Base-by-base conservation (phyloP, 2,888 invertebrate species). In the Xanthostigma xanthostigma region DNA sequence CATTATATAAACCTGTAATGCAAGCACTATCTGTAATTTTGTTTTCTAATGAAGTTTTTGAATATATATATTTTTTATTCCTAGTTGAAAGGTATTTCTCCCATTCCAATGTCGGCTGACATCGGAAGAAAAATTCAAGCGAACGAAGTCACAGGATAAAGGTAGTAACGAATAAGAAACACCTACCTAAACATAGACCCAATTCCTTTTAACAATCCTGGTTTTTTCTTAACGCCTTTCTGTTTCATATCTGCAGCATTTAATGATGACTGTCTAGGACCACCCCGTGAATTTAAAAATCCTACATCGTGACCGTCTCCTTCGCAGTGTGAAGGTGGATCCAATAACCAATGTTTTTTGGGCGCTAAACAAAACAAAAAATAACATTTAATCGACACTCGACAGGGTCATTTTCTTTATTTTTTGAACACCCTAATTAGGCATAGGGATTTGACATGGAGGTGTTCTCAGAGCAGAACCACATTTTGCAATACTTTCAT, bases 301-400 rank as follows among this genome's bases (percentile, higher is more conserved):
- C 85, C 86, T 33, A 36, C 48, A 36, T 41, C 41, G 48, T 71
- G 71, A 3, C 64, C 60, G 56, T 69, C 67, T 47, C 75, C 65
- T 51, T 78, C 72, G 50, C 73, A 74, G 43, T 73, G 71, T 39
- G 69, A 70, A 44, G 76, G 79, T 57, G 84, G 84, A 60, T 87
- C 86, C 12, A 86, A 75, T 50, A 87, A 65, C 87, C 87, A 87
- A 62, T 85, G 86, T 62, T 87, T 87, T 54, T 83, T 74, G 13
- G 86, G 84, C 67, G 74, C 68, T 66, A 58, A 46, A 56, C 59
- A 59, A 59, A 53, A 54, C 48, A 40, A 36, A 44, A 13, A 46
- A 36, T 38, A 12, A 38, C 12, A 11, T 38, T 43, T 27, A 27
- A 6, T 6, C 1, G 27, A 6, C n/a, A n/a, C 27, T 27, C 27